Evolutionary conservation across 2,113 vertebrate species (phyloP), one percentile per base, ranked within the genome.

Genomic region (Tonatia bakeri): DNA sequence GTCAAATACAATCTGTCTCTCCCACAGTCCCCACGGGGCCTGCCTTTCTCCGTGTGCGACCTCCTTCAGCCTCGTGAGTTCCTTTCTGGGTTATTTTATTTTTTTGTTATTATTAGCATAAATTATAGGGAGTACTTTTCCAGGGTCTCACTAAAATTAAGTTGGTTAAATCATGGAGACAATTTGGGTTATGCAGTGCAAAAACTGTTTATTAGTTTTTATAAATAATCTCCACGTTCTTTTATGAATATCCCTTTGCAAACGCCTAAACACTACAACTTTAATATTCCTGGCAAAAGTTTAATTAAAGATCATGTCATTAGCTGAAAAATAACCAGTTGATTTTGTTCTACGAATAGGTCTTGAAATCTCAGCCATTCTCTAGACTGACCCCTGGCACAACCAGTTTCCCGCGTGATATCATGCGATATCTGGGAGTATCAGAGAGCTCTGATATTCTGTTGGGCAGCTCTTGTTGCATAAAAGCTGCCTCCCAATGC

Each of bases 331-430:
- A 88, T 22, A 54, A 54, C 16, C 16, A 36, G 47, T 7, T 45
- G 31, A n/a, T 50, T 77, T 50, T 52, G 31, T 77, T 77, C 17
- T 6, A 22, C 5, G 45, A n/a, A n/a, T 3, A 22, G 64, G 14
- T 38, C 22, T 59, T 64, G 73, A 72, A 88, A 45, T 76, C 52
- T 31, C 28, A 72, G 9, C 54, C 79, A 15, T 47, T 52, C 20
- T 36, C 7, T 1, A 14, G 1, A 47, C 19, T 11, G 50, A 80
- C 1, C 4, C 3, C 0, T 19, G 9, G 14, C 13, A 6, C 1
- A 45, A 7, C 22, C 59, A 13, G 22, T 7, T 11, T 26, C 5
- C 28, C 43, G 12, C 38, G 28, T 15, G 47, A 50, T 1, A 50
- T 50, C 36, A 12, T 38, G 28, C 5, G 50, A 52, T 8, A 3